Evolutionary conservation across 2,113 vertebrate genomes (phyloP).

Genomic region (Phoenicopterus ruber): DNA sequence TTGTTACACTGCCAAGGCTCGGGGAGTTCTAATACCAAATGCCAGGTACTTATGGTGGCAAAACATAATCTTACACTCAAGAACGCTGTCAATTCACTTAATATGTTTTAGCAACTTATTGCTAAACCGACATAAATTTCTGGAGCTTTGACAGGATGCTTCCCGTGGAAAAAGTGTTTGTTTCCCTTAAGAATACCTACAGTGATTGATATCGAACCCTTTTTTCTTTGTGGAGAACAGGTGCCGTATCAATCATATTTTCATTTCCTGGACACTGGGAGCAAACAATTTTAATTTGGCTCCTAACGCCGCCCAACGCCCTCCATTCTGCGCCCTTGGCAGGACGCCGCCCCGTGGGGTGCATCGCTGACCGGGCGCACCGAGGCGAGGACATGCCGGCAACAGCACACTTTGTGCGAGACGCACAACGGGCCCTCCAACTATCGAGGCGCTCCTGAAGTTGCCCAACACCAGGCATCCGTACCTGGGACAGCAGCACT

Average conservation of each 20-base stretch:
- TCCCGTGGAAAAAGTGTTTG: not conserved
- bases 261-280: not conserved
- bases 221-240: not conserved
- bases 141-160: not conserved
- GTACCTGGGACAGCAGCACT: too few species aligned
- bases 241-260: accelerated
- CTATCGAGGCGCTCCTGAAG: accelerated
- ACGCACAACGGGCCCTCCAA: accelerated
- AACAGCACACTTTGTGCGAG: accelerated
- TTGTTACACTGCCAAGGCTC: not conserved
- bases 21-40: not conserved
- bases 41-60: not conserved
- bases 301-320: not conserved
- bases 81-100: not conserved
- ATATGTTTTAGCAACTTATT: not conserved
- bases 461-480: accelerated
- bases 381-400: accelerated
- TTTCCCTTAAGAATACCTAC: not conserved
- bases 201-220: accelerated
- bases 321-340: not conserved
- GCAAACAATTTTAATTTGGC: not conserved
- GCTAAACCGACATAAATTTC: not conserved
- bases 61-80: not conserved
- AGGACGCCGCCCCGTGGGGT: not conserved
- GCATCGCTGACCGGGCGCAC: accelerated